Base-by-base conservation (phyloP, 2,888 invertebrate genomes). In the Andricus quercusramuli region DNA sequence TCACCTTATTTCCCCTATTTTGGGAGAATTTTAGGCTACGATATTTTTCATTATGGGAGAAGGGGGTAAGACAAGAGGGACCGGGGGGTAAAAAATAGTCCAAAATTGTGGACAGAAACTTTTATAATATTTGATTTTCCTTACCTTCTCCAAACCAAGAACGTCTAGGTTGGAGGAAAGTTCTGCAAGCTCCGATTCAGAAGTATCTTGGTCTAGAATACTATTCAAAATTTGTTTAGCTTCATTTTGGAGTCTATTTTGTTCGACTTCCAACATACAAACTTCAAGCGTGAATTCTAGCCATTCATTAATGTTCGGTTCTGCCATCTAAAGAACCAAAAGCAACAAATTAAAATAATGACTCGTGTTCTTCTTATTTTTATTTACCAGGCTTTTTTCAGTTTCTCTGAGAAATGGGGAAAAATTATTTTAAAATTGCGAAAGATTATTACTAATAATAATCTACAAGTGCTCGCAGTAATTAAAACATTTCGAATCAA, bases 251-350 rank as follows among this genome's bases (percentile, higher is more conserved):
- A 91, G 79, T 80, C 79, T 84, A 62, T 37, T 79, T 66, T 90
- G 85, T 64, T 87, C 84, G 3, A 83, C 79, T 86, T 91, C 90
- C 74, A 89, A 81, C 80, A 91, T 91, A 29, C 83, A 84, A n/a
- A 90, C 88, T 84, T 91, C 90, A 29, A 92, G 84, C n/a, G 85
- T 77, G 64, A 91, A 80, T 79, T 84, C 84, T 56, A 91, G 80
- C 92, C 91, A 92, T 13, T 89, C 87, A 67, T 78, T 85, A 4
- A 91, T 65, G 77, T 91, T 88, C 9, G 84, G 74, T 13, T 78
- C 77, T 11, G 65, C 51, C 41, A 74, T 78, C 83, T 83, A 51
- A 74, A 68, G 25, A 25, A 78, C 67, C 37, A 68, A 66, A 66
- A 37, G 1, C 11, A 47, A 78, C 41, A 9, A 78, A 78, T n/a